Evolutionary conservation across 2,888 invertebrate species (phyloP), one percentile per base, ranked within the genome.

Genomic region (Sphaerophoria taeniata): DNA sequence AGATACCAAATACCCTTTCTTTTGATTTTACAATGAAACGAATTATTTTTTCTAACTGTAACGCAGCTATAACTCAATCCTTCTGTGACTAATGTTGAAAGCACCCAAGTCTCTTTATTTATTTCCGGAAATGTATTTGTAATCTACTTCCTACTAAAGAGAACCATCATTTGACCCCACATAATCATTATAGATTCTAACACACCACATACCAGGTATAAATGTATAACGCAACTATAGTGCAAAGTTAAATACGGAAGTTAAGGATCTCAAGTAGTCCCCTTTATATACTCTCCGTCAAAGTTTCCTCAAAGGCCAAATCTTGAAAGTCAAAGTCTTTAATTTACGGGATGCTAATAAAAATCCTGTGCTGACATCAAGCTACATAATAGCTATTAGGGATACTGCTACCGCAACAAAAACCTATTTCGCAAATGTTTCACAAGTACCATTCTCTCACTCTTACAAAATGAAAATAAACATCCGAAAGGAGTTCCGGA

Each of bases 401-500:
- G 71, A 75, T 56, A 77, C 82, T 69, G 71, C 70, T 55, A 79
- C 65, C 71, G 67, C 71, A 72, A 80, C 84, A 76, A 75, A 67
- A 75, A 79, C 75, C 61, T 71, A 76, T 84, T 80, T 72, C 65
- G 55, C 60, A 75, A 76, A 80, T 75, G 69, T 71, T 79, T 83
- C 74, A 79, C 83, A 79, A 81, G 80, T 65, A 74, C 60, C 49
- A 16, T 73, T 63, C 73, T 83, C 65, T 39, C 60, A 43, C 79
- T 75, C 72, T 39, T 43, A 43, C 39, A 60, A 58, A 67, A 65
- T 71, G 47, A 71, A 80, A 75, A 80, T 75, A 80, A 84, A 84
- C 84, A 84, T 71, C 84, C 69, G 71, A 79, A 84, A 84, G 84
- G 84, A 84, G 84, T 84, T 70, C 79, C 78, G 65, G 49, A 60